Conservation (phyloP, 1,140 invertebrate genomes). For the Calephelis nemesis region DNA sequence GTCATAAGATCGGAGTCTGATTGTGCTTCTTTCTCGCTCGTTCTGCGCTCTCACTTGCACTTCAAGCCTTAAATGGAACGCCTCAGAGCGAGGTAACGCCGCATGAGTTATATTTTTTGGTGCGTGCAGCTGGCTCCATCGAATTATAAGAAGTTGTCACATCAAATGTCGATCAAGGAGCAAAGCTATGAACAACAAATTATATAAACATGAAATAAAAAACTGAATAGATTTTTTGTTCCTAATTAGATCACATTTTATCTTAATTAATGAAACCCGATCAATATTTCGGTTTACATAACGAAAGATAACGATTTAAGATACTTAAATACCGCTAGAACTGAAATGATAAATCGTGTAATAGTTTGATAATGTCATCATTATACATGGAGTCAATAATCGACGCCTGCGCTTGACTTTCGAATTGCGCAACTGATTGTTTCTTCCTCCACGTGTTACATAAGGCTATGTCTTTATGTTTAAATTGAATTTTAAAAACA, state of each 20-base stretch:
- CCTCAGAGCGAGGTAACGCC: too few relatives aligned
- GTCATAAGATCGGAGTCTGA: too few relatives aligned
- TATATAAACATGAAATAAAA: too few relatives aligned
- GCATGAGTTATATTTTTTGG: too few relatives aligned
- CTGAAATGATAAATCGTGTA: constrained; percentile 4
- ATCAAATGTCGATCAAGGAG: too few relatives aligned
- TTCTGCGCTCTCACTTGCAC: too few relatives aligned
- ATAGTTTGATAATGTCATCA: constrained; percentile 13
- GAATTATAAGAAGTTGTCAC: too few relatives aligned
- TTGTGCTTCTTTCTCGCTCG: too few relatives aligned
- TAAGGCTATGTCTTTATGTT: neutral
- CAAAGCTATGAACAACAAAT: too few relatives aligned
- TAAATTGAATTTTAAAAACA: neutral
- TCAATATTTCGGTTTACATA: neutral
- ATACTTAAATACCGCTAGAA: constrained; percentile 5
- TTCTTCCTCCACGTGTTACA: constrained; percentile 5
- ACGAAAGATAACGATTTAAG: neutral
- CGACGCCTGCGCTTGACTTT: constrained; percentile 10
- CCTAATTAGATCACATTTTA: neutral
- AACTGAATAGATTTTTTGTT: too few relatives aligned
- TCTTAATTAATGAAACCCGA: constrained; percentile 1
- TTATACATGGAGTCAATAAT: constrained; percentile 12
- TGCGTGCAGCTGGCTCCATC: too few relatives aligned
- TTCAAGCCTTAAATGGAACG: too few relatives aligned
- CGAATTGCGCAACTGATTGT: constrained; percentile 14